Conservation (phyloP, 2,797 vertebrate species). For the Denticeps clupeoides region DNA sequence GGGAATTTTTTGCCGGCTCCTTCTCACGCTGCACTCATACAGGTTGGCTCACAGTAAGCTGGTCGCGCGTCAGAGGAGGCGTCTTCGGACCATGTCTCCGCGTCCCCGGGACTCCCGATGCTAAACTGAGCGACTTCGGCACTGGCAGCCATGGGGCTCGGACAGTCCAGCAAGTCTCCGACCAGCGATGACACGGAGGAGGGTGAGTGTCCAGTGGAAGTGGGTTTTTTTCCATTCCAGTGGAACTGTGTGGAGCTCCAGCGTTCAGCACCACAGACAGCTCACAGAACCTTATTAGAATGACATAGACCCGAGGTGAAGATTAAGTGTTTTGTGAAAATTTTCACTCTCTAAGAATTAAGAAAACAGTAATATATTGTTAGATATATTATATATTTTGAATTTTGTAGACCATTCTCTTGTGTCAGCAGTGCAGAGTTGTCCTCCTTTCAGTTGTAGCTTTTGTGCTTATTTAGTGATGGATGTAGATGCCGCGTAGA, state of each 20-base stretch:
- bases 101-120: neutral
- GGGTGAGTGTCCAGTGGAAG: conserved; percentile 41
- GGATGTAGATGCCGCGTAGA: too few relatives aligned
- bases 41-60: neutral
- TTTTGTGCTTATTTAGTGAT: too few relatives aligned
- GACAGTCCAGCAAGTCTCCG: conserved; percentile 63
- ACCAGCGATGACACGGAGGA: conserved; percentile 48
- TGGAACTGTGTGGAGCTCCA: too few relatives aligned
- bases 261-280: conserved; percentile 21
- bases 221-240: neutral
- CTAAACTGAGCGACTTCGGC: conserved; percentile 19
- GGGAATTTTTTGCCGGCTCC: neutral
- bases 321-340: too few relatives aligned
- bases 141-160: conserved; percentile 58
- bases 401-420: too few relatives aligned
- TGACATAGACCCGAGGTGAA: too few relatives aligned
- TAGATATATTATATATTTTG: too few relatives aligned
- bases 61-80: conserved; percentile 1
- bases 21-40: conserved; percentile 5
- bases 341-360: too few relatives aligned
- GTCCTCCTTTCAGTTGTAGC: too few relatives aligned
- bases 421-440: too few relatives aligned
- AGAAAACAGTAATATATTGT: too few relatives aligned
- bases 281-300: too few relatives aligned
- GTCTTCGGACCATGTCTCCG: conserved; percentile 14